phyloP scores from a whole-genome alignment of 2,888 invertebrate species.

The Morpho helenor region DNA sequence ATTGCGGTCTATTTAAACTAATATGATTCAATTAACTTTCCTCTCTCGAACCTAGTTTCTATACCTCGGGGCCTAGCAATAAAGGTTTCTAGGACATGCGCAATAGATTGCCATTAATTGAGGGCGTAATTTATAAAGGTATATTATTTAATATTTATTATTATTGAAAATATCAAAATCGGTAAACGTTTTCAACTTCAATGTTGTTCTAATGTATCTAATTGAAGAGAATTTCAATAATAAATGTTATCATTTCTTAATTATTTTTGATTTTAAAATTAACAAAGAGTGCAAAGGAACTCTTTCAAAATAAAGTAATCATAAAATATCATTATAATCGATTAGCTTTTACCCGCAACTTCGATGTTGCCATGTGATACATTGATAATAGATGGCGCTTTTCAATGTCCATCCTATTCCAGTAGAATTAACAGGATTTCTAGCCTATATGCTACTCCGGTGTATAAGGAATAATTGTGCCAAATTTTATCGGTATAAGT shows the following conservation, averaged over 20 bases:
- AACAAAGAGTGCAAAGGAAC: too few species aligned
- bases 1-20: constrained; percentile 9
- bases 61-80: constrained; percentile 10
- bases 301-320: neutral
- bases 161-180: neutral
- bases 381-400: too few species aligned
- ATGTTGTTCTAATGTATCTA: too few species aligned
- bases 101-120: neutral
- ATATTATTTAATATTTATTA: neutral
- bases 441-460: too few species aligned
- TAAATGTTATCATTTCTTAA: neutral
- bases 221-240: too few species aligned
- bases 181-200: neutral
- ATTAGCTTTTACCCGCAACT: too few species aligned
- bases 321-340: neutral
- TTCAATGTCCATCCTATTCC: too few species aligned
- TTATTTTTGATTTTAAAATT: too few species aligned
- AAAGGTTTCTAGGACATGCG: constrained; percentile 11
- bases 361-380: too few species aligned
- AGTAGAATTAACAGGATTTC: too few species aligned
- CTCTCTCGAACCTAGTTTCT: constrained; percentile 8
- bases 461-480: too few species aligned
- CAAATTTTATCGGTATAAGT: too few species aligned
- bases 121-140: neutral
- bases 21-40: constrained; percentile 14